Conservation (phyloP, 2,888 invertebrate genomes). For the Idaea aversata region DNA sequence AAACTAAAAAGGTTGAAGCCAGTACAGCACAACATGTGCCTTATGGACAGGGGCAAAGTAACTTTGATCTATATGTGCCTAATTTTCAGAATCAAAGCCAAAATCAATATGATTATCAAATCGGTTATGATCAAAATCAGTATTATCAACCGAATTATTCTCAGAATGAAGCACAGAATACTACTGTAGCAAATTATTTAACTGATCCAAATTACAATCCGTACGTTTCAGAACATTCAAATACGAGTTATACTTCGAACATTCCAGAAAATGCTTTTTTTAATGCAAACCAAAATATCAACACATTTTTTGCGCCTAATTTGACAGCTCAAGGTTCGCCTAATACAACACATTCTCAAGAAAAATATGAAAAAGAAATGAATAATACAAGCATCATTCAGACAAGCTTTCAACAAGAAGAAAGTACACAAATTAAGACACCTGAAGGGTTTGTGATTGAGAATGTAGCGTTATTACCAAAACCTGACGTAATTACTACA, state of each 20-base stretch:
- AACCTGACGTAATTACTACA: not conserved
- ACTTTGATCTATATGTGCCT: conserved; percentile 52
- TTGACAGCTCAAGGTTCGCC: conserved; percentile 10
- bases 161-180: conserved; percentile 28
- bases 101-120: conserved; percentile 16
- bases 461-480: not conserved
- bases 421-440: not conserved
- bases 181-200: conserved; percentile 23
- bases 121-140: conserved; percentile 26
- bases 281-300: conserved; percentile 1
- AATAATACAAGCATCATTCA: conserved; percentile 6
- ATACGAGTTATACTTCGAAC: conserved; percentile 6
- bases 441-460: not conserved
- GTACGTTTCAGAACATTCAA: conserved; percentile 7
- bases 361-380: conserved; percentile 8
- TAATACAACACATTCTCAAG: not conserved
- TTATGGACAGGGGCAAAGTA: conserved; percentile 35
- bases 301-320: conserved; percentile 3
- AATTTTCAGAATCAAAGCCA: conserved; percentile 26
- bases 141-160: conserved; percentile 27
- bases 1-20: conserved; percentile 37
- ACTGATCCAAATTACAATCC: conserved; percentile 9
- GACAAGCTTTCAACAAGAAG: not conserved
- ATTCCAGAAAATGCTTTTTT: conserved; percentile 9
- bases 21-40: conserved; percentile 30